Conservation (phyloP, 2,113 vertebrate species). For the Terrapene triunguis region DNA sequence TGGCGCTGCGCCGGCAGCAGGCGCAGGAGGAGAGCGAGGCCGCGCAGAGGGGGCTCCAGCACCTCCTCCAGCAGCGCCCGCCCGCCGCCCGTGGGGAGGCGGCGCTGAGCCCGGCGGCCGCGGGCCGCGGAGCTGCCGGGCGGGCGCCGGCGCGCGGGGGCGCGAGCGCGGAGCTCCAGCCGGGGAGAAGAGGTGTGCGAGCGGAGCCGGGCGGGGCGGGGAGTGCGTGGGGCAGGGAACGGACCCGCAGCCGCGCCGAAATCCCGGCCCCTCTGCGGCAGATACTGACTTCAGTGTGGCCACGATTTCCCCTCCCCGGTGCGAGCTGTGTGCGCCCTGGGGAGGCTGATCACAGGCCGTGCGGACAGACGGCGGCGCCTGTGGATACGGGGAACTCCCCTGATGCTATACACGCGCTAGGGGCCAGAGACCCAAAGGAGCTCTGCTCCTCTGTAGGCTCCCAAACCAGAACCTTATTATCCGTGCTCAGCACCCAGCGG, state of each 20-base stretch:
- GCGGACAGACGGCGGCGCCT: no score
- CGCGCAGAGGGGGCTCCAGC: constrained; percentile 80
- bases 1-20: constrained; percentile 91
- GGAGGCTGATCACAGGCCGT: no score
- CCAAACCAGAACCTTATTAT: background rate
- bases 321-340: no score
- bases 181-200: background rate
- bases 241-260: background rate
- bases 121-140: background rate
- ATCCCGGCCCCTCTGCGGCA: background rate
- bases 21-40: constrained; percentile 91
- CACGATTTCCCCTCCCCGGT: background rate
- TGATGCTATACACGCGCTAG: no score
- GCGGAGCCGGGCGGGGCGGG: background rate
- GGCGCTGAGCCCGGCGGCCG: background rate
- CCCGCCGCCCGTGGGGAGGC: constrained; percentile 44
- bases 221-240: rapidly evolving
- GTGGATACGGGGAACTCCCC: background rate
- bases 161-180: background rate
- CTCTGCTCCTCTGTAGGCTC: background rate
- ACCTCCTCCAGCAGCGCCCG: constrained; percentile 72
- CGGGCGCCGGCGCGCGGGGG: background rate
- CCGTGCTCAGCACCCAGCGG: background rate
- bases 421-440: background rate
- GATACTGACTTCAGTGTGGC: background rate